Conservation (phyloP, 2,888 invertebrate genomes). For the Clunio marinus region DNA sequence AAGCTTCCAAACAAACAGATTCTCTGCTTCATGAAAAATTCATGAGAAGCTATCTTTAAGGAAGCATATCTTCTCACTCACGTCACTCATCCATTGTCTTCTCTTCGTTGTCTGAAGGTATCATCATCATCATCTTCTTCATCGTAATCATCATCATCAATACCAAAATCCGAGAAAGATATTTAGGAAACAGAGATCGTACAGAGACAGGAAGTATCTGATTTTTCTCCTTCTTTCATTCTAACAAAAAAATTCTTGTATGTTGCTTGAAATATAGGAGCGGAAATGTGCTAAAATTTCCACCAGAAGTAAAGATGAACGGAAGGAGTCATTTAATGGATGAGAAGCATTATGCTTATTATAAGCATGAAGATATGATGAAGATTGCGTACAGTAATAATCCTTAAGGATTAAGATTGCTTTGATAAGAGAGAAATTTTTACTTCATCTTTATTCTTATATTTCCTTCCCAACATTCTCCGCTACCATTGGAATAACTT, state of each 20-base stretch:
- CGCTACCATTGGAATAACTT: too few species aligned
- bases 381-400: too few species aligned
- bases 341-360: background rate
- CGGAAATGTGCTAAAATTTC: background rate
- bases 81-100: background rate
- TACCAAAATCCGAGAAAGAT: background rate
- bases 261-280: too few species aligned
- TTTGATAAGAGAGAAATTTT: too few species aligned
- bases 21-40: conserved; percentile 2
- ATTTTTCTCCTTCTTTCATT: background rate
- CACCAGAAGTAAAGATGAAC: background rate
- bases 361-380: too few species aligned
- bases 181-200: background rate
- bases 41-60: background rate
- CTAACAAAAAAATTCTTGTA: background rate
- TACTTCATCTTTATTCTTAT: too few species aligned
- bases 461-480: too few species aligned
- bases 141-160: background rate
- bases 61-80: too few species aligned
- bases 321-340: background rate
- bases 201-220: too few species aligned
- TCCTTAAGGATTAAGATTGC: too few species aligned
- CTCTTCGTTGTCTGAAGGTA: background rate
- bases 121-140: background rate
- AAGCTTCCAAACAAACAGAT: conserved; percentile 3